phyloP scores from a whole-genome alignment of 2,888 invertebrate genomes.

The Euplexia lucipara region DNA sequence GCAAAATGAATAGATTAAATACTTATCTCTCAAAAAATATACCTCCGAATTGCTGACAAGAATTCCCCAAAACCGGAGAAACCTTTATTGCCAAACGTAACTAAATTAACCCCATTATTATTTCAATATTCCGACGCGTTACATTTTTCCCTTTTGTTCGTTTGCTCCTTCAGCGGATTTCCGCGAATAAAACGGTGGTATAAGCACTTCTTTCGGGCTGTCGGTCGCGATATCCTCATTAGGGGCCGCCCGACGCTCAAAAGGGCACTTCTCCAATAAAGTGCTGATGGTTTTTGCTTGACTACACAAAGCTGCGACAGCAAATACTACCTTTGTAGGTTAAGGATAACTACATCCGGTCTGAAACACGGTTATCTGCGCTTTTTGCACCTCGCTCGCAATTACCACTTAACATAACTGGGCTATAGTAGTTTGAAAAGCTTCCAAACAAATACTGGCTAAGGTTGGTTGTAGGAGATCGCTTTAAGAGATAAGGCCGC shows the following conservation, averaged over 20 bases:
- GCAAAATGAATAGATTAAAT: too few species aligned
- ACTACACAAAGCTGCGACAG: conserved; percentile 41
- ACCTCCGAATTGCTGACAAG: neutral
- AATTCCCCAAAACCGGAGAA: neutral
- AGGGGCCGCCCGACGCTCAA: conserved; percentile 51
- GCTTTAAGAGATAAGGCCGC: too few species aligned
- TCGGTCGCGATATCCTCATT: conserved; percentile 64
- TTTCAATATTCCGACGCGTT: conserved; percentile 37
- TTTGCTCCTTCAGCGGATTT: conserved; percentile 40
- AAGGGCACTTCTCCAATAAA: conserved; percentile 64
- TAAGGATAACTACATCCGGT: conserved; percentile 21
- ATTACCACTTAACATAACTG: conserved; percentile 21
- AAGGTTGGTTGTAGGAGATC: too few species aligned
- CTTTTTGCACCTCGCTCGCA: conserved; percentile 25
- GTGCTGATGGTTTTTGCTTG: conserved; percentile 60
- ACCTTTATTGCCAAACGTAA: conserved; percentile 21
- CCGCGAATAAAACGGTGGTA: conserved; percentile 55
- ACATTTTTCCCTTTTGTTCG: conserved; percentile 36
- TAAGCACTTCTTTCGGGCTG: conserved; percentile 59
- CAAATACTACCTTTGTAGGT: conserved; percentile 45
- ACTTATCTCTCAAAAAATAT: neutral
- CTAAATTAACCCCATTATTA: conserved; percentile 31
- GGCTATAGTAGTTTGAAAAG: conserved; percentile 6
- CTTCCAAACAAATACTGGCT: conserved; percentile 5
- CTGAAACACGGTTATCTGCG: conserved; percentile 20